These are phyloP conservation scores for Hirtodrosophila alboralis DNA, from an alignment of 2,888 invertebrate species.

Conservation along the genomic window DNA sequence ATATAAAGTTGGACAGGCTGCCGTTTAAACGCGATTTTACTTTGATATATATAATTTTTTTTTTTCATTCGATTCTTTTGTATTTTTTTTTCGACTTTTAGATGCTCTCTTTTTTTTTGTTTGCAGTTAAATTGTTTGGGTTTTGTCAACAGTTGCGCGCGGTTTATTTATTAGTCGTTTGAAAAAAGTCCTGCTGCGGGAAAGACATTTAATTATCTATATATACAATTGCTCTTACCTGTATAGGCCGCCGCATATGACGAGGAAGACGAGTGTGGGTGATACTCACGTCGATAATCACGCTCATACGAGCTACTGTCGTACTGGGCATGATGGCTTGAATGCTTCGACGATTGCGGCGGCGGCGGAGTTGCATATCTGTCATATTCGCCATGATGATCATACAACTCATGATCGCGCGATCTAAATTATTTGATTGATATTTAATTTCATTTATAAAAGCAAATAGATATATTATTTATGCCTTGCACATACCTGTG, in stretches of 20 bases:
- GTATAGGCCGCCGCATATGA: constrained; percentile 79
- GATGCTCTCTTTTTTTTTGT: constrained; percentile 33
- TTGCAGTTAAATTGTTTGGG: constrained; percentile 38
- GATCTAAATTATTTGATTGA: constrained; percentile 55
- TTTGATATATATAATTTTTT: constrained; percentile 37
- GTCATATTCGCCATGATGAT: constrained; percentile 82
- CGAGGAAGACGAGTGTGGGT: constrained; percentile 83
- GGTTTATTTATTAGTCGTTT: constrained; percentile 51
- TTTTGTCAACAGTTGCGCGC: constrained; percentile 50
- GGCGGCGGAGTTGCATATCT: constrained; percentile 82
- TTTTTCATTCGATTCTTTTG: constrained; percentile 42
- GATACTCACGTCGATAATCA: constrained; percentile 82
- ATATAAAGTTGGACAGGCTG: constrained; percentile 30
- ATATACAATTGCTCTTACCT: constrained; percentile 72
- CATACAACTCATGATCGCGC: constrained; percentile 82
- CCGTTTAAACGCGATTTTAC: constrained; percentile 58
- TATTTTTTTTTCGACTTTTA: constrained; percentile 32
- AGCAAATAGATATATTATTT: no score
- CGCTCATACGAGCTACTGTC: constrained; percentile 82
- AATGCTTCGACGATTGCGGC: constrained; percentile 81
- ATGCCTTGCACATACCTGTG: constrained; percentile 70
- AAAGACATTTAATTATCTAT: constrained; percentile 53
- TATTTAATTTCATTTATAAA: no score
- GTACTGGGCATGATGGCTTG: constrained; percentile 81
- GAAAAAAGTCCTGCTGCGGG: constrained; percentile 57